A percentile compares a stretch with the other conserved stretches of the same genome.
Evolutionary conservation across 1,140 invertebrate species (phyloP).

Genomic region (Euwallacea fornicatus): DNA sequence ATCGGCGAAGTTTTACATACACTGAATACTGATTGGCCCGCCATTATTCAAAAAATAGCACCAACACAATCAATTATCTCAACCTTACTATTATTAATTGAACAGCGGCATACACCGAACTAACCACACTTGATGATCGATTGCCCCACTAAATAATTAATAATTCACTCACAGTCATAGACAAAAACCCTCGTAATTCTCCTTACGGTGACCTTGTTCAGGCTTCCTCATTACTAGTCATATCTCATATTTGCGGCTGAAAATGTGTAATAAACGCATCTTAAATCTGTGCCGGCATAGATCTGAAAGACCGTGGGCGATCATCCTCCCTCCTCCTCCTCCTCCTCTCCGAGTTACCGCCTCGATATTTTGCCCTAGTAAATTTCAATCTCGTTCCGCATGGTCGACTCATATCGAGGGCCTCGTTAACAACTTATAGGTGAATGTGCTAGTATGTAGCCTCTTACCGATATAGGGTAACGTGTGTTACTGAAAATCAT

Average conservation of each 20-base stretch:
- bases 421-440: slow-evolving; percentile 20
- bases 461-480: too few relatives aligned
- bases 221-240: not conserved
- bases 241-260: not conserved
- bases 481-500: too few relatives aligned
- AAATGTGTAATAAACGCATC: slow-evolving; percentile 10
- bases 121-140: too few relatives aligned
- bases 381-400: slow-evolving; percentile 29
- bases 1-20: too few relatives aligned
- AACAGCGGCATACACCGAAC: too few relatives aligned
- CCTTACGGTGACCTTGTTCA: not conserved
- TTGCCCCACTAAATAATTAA: too few relatives aligned
- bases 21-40: too few relatives aligned
- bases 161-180: too few relatives aligned
- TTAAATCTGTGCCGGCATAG: slow-evolving; percentile 18
- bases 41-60: too few relatives aligned
- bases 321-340: slow-evolving; percentile 14
- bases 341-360: slow-evolving; percentile 21
- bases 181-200: not conserved
- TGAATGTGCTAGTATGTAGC: slow-evolving; percentile 4
- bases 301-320: slow-evolving; percentile 30
- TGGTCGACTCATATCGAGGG: slow-evolving; percentile 15
- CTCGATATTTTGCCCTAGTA: slow-evolving; percentile 28
- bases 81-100: too few relatives aligned
- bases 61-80: too few relatives aligned